Conservation (phyloP, 1,140 invertebrate genomes). For the Bombus sylvicola region DNA sequence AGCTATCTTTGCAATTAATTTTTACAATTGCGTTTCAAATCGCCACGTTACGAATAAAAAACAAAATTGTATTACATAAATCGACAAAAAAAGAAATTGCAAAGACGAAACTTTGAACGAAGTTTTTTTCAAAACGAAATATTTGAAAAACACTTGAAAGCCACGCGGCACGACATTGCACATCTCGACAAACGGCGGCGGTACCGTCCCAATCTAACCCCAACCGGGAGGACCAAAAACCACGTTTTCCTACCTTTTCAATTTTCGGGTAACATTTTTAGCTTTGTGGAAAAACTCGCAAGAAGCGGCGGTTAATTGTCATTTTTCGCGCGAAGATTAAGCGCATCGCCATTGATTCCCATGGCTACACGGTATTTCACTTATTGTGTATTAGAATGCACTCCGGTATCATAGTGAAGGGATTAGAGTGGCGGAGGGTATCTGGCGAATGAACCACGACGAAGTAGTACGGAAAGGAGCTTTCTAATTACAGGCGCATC, state of each 20-base stretch:
- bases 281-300: not conserved
- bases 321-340: not conserved
- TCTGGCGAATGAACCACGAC: not conserved
- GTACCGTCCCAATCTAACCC: not conserved
- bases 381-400: conserved; percentile 22
- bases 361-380: not conserved
- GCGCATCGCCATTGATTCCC: not conserved
- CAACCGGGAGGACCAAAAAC: not conserved
- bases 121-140: not conserved
- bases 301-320: not conserved
- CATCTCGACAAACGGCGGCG: not conserved
- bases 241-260: not conserved
- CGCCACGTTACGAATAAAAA: no score
- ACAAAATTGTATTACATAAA: no score
- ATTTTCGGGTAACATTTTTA: not conserved
- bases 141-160: not conserved
- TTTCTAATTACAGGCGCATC: conserved; percentile 17
- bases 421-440: not conserved
- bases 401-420: not conserved
- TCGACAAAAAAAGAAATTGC: no score
- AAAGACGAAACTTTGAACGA: no score
- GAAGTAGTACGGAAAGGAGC: not conserved
- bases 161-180: no score
- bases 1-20: no score
- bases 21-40: no score